Conservation (phyloP, 2,797 vertebrate genomes). For the Ceyx erithaca region DNA sequence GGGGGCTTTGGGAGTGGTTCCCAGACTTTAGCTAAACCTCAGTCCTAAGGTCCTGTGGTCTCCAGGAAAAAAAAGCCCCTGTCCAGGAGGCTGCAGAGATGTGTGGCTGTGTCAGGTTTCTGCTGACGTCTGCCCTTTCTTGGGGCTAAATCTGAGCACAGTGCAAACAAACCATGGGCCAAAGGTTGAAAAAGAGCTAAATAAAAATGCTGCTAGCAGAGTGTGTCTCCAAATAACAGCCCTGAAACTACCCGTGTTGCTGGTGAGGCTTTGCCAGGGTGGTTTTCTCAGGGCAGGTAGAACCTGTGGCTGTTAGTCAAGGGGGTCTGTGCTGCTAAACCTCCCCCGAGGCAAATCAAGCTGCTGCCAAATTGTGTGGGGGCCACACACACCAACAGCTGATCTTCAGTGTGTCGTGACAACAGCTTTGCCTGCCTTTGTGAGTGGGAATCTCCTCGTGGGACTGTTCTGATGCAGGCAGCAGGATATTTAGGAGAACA, state of each 20-base stretch:
- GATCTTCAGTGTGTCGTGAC: background rate
- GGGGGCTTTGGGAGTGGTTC: background rate
- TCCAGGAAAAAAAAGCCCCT: background rate
- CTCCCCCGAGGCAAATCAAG: background rate
- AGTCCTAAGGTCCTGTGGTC: accelerated
- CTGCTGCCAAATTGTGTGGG: background rate
- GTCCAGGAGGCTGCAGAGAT: background rate
- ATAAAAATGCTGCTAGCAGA: background rate
- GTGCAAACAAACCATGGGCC: background rate
- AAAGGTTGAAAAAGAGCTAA: background rate
- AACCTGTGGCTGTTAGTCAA: background rate
- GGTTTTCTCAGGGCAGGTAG: background rate
- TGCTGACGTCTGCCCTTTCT: background rate
- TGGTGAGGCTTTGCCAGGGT: background rate
- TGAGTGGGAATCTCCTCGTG: slow-evolving; percentile 32
- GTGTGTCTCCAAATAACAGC: background rate
- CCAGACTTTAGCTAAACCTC: background rate
- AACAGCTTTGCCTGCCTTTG: background rate
- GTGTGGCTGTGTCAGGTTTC: background rate
- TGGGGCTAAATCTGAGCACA: background rate
- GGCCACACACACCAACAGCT: background rate
- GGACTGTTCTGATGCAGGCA: background rate
- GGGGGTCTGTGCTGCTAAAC: background rate
- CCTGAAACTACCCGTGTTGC: background rate
- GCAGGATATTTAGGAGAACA: background rate